Evolutionary conservation across 2,888 invertebrate genomes (phyloP), one percentile per base, ranked within the genome.

Genomic region (Tipula confusa): DNA sequence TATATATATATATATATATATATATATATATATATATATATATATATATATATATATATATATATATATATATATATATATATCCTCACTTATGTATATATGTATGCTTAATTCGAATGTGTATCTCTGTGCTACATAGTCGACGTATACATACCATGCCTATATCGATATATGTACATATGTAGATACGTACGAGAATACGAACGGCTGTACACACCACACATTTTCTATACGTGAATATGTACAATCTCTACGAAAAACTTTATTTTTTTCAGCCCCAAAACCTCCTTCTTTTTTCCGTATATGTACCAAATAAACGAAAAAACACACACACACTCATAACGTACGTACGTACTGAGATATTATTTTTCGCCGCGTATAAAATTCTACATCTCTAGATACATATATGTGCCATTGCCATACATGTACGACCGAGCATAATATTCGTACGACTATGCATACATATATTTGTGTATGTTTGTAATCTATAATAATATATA

Each of bases 401-500:
- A n/a, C n/a, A n/a, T n/a, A n/a, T n/a, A n/a, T n/a, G n/a, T n/a
- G n/a, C n/a, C n/a, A n/a, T n/a, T 64, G 64, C 9, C 24, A 15
- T 36, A n/a, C 3, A n/a, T n/a, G n/a, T 64, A 64, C 24, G 64
- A 24, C 18, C 64, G 64, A 64, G 64, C 64, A 64, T 24, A 43
- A 43, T 43, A 43, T 15, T 15, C 11, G 64, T 64, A 64, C 24
- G 64, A 11, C 64, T 64, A 64, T 64, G 24, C 64, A 24, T 64
- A 43, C 43, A n/a, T n/a, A 43, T 11, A 36, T 43, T 15, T 43
- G 3, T 43, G 15, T 64, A 64, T 64, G 64, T 64, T 64, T 64
- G 24, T 64, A 64, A 64, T 64, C 64, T 64, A 64, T 64, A 64
- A 64, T 64, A 64, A 64, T 64, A 64, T 64, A 64, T 64, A 24